phyloP scores from a whole-genome alignment of 2,113 vertebrate species.

The Ptychochromis oligacanthus region DNA sequence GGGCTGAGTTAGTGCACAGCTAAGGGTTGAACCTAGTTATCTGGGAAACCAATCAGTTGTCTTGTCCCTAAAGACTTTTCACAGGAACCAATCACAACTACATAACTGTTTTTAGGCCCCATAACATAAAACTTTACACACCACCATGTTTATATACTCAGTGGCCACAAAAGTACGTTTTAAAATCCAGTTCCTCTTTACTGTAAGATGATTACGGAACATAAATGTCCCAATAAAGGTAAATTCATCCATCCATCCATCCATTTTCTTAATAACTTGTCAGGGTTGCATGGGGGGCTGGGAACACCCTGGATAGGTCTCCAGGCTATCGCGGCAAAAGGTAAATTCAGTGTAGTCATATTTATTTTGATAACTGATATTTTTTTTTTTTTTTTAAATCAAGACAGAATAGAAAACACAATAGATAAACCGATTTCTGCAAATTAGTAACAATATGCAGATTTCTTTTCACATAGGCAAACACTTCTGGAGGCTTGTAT shows the following conservation, averaged over 20 bases:
- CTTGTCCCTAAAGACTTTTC: neutral
- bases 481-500: neutral
- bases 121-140: neutral
- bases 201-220: too few relatives aligned
- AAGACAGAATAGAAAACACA: rapidly evolving
- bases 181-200: neutral
- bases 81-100: rapidly evolving
- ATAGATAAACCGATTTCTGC: too few relatives aligned
- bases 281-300: neutral
- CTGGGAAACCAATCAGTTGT: neutral
- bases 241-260: neutral
- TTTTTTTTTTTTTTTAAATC: neutral
- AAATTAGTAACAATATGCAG: neutral
- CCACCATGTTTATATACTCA: rapidly evolving
- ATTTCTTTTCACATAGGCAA: neutral
- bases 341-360: neutral
- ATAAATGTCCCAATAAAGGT: too few relatives aligned
- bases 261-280: neutral
- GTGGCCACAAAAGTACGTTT: neutral
- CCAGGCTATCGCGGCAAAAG: neutral
- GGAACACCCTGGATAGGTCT: too few relatives aligned
- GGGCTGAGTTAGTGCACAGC: neutral
- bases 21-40: neutral
- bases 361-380: neutral
- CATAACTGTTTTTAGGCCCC: neutral